Base-by-base conservation (phyloP, 2,888 invertebrate genomes). In the Catocala fraxini region DNA sequence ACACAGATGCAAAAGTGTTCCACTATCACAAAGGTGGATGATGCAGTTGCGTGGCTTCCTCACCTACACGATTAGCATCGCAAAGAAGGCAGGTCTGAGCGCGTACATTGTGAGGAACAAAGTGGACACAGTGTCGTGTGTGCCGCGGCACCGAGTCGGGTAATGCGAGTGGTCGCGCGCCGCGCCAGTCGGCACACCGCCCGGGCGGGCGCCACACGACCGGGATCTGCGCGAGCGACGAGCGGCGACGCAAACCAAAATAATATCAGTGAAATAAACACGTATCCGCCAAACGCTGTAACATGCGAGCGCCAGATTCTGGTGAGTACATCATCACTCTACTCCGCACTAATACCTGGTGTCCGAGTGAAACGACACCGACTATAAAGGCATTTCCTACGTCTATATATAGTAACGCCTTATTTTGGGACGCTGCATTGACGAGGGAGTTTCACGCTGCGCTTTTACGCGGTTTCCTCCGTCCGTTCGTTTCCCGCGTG, bases 121-220 rank as follows among this genome's bases (percentile, higher is more conserved):
- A 64, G 49, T 49, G 43, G 64, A 65, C 71, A 73, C 80, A 58
- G 78, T 73, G 75, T 55, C 58, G 57, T 69, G 70, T 63, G 75
- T 71, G 73, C 56, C 57, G 47, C 51, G 64, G 45, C 64, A 69
- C 70, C 51, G 69, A 57, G 69, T 58, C 57, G 55, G 77, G 65
- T 67, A 69, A 65, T 60, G 68, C 68, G 76, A 70, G 75, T 72
- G 78, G 77, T 71, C 68, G 65, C 56, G 68, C 64, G 71, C 70
- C 79, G 75, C 85, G 84, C 81, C 93, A 94, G 94, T 94, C 93
- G 92, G 92, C 93, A 87, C 82, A 85, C 94, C 93, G 93, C 94
- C 93, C 93, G 93, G 93, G 93, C 93, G 93, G 93, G 92, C 89
- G 93, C 93, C 92, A 92, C 92, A 93, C 93, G 94, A 94, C 94